Evolutionary conservation across 2,797 vertebrate genomes (phyloP).

Genomic region (Myotis findleyi): DNA sequence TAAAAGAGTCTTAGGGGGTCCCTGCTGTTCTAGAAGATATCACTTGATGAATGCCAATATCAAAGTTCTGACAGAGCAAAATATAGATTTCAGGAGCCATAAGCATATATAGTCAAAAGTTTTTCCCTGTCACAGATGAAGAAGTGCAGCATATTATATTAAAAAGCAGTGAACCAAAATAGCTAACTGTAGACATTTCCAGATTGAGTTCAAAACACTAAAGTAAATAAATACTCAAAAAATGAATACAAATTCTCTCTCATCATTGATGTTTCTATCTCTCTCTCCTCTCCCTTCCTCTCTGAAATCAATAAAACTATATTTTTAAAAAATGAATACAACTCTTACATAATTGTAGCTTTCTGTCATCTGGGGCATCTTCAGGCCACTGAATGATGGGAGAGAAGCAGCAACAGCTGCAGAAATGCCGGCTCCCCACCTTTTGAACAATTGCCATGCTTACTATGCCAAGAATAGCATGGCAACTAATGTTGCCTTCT

Average conservation of each 20-base stretch:
- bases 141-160: neutral
- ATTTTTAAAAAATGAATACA: neutral
- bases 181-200: neutral
- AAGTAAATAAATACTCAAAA: slow-evolving; percentile 22
- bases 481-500: neutral
- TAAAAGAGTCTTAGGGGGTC: neutral
- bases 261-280: too few species aligned
- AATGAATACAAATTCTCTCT: neutral
- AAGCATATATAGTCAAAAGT: neutral
- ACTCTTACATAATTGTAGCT: neutral
- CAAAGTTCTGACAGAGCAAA: neutral
- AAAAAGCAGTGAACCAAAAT: neutral
- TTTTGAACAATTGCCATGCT: neutral
- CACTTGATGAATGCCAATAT: neutral
- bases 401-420: neutral
- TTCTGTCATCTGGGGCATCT: neutral
- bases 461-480: neutral
- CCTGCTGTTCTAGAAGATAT: neutral
- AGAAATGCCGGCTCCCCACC: neutral
- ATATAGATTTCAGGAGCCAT: neutral
- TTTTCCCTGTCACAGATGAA: neutral
- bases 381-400: neutral
- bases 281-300: too few species aligned
- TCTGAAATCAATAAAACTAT: neutral
- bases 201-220: slow-evolving; percentile 1